Percentiles rank a stretch among this genome's conserved stretches.
Conservation (phyloP, 2,797 vertebrate genomes). For the Chloroceryle inda region DNA sequence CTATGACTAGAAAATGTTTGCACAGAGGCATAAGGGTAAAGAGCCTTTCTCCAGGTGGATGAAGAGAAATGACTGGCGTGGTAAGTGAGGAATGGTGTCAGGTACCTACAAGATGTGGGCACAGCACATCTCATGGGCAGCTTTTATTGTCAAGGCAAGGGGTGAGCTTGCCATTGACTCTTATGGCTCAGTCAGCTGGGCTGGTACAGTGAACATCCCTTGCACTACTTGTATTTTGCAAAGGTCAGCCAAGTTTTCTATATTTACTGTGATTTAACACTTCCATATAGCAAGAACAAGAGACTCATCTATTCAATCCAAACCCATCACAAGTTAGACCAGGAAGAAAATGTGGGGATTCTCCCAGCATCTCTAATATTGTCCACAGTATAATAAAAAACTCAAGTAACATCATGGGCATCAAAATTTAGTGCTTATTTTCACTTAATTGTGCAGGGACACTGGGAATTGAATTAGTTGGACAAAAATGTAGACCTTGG, state of each 20-base stretch:
- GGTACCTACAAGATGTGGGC: not conserved
- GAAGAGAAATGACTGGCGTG: fast-evolving
- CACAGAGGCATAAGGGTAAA: not conserved
- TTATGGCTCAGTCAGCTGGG: fast-evolving
- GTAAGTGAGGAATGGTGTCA: not conserved
- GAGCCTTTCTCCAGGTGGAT: not conserved
- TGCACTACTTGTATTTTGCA: not conserved
- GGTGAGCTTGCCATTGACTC: not conserved
- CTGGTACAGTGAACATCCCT: not conserved
- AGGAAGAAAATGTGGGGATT: not conserved
- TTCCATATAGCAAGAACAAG: fast-evolving
- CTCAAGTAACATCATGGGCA: not conserved
- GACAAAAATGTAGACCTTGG: not conserved
- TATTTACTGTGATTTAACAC: not conserved
- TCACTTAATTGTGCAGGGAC: not conserved
- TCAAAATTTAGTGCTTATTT: not conserved
- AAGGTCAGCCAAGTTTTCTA: not conserved
- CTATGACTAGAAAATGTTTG: not conserved
- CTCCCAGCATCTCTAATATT: not conserved
- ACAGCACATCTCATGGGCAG: not conserved
- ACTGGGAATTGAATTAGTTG: not conserved
- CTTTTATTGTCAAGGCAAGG: not conserved
- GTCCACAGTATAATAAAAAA: not conserved
- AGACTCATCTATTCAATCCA: not conserved
- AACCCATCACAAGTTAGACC: not conserved